phyloP scores from a whole-genome alignment of 1,140 invertebrate species.

The Octopus sinensis region DNA sequence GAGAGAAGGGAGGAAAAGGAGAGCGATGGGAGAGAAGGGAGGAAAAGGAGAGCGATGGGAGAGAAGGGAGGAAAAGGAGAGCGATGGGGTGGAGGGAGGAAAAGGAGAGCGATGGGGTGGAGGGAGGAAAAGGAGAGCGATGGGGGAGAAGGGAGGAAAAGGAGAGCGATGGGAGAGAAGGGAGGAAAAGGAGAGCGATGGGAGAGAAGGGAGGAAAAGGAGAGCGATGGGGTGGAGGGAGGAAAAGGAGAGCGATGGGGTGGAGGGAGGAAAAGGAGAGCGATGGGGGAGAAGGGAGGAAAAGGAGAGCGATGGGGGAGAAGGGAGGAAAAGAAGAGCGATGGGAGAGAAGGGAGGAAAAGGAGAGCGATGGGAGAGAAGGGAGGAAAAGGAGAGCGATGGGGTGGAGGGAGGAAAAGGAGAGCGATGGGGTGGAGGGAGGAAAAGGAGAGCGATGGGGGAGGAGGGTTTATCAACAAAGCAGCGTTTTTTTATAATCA shows the following conservation, averaged over 20 bases:
- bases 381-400: not conserved
- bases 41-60: not conserved
- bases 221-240: no score
- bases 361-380: no score
- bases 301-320: not conserved
- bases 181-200: not conserved
- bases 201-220: no score
- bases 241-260: no score
- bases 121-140: not conserved
- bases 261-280: no score
- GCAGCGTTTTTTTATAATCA: no score
- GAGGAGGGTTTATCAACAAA: not conserved
- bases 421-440: not conserved
- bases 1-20: not conserved
- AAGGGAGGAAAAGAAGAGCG: not conserved
- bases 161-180: not conserved
- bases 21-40: not conserved
- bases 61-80: not conserved
- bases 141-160: not conserved
- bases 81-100: not conserved
- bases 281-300: not conserved
- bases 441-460: not conserved
- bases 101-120: not conserved
- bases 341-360: not conserved
- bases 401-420: not conserved